These are phyloP conservation scores for Oncorhynchus masou DNA, from an alignment of 2,113 vertebrate genomes.

Conservation along the genomic window DNA sequence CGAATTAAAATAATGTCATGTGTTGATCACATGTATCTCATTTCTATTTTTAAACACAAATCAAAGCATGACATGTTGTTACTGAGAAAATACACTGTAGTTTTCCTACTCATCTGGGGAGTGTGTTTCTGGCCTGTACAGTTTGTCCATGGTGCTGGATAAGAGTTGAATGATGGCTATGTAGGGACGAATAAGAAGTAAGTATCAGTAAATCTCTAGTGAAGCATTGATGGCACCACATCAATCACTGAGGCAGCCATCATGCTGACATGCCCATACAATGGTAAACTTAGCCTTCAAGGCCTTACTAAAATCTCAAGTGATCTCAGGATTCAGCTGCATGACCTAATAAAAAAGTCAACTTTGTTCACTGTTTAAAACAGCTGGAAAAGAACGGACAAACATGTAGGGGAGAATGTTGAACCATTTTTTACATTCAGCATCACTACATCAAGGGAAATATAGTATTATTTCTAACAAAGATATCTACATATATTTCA, in stretches of 20 bases:
- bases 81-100: neutral
- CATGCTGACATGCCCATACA: conserved; percentile 18
- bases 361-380: neutral
- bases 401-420: too few species aligned
- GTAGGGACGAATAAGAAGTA: neutral
- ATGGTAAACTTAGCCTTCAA: conserved; percentile 32
- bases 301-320: conserved; percentile 12
- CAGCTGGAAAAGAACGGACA: neutral
- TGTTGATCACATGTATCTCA: neutral
- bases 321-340: conserved; percentile 28
- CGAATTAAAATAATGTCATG: neutral
- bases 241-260: conserved; percentile 33
- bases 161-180: too few species aligned
- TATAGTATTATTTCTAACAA: too few species aligned
- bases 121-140: neutral
- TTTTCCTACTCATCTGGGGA: neutral
- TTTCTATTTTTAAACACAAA: neutral
- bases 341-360: conserved; percentile 22
- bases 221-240: conserved; percentile 50
- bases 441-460: too few species aligned
- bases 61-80: neutral
- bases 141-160: neutral
- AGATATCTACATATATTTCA: too few species aligned
- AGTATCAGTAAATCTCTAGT: conserved; percentile 7
- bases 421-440: too few species aligned